Conservation (phyloP, 53 echinoderm and acorn worm species). For the Antedon mediterranea region DNA sequence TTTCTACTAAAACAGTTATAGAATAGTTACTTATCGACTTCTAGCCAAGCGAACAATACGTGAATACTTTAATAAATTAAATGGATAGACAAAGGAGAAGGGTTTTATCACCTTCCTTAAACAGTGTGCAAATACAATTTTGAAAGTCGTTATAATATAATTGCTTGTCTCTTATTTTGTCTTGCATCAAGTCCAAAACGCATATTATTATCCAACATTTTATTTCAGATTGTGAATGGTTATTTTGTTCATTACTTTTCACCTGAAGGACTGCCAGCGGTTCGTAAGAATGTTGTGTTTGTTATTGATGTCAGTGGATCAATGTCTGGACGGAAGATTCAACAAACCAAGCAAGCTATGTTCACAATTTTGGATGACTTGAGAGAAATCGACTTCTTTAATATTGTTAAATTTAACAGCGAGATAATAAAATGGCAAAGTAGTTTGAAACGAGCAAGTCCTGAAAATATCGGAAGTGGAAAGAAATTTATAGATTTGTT, state of each 20-base stretch:
- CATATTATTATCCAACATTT: too few species aligned
- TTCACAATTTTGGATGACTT: conserved; percentile 33
- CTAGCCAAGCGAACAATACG: too few species aligned
- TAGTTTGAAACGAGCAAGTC: not conserved
- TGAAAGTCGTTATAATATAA: too few species aligned
- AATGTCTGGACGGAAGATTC: conserved; percentile 40
- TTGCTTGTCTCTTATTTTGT: too few species aligned
- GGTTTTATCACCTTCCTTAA: too few species aligned
- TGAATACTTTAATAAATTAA: too few species aligned
- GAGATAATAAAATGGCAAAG: not conserved
- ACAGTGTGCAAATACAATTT: too few species aligned
- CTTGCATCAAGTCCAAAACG: too few species aligned
- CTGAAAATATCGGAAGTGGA: not conserved
- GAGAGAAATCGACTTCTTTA: conserved; percentile 19
- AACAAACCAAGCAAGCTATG: conserved; percentile 54
- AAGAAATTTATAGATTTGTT: conserved; percentile 1
- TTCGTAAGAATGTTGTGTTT: conserved; percentile 48
- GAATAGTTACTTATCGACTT: too few species aligned
- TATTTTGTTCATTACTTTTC: conserved; percentile 70
- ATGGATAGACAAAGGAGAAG: too few species aligned
- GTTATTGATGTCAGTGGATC: conserved; percentile 66
- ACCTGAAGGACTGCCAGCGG: conserved; percentile 27
- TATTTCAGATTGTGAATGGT: conserved; percentile 65
- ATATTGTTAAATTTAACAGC: conserved; percentile 18
- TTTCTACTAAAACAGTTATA: too few species aligned